Evolutionary conservation across 2,888 invertebrate genomes (phyloP).

Genomic region (Psylliodes chrysocephalus): DNA sequence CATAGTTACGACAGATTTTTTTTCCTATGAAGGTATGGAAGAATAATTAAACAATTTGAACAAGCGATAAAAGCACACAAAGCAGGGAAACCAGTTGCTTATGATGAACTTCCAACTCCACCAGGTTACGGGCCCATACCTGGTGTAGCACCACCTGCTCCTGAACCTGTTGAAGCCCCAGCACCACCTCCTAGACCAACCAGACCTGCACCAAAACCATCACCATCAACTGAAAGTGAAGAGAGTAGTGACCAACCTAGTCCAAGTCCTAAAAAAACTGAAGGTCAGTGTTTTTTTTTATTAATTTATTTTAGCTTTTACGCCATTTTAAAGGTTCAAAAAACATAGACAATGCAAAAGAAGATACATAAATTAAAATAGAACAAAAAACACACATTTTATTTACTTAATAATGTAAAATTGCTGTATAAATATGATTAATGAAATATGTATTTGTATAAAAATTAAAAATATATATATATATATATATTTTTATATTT

Average conservation of each 20-base stretch:
- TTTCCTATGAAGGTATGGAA: constrained; percentile 72
- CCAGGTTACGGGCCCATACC: constrained; percentile 82
- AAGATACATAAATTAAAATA: too few species aligned
- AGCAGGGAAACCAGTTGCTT: constrained; percentile 77
- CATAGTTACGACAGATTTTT: too few species aligned
- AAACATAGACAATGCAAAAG: too few species aligned
- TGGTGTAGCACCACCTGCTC: constrained; percentile 48
- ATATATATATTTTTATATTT: too few species aligned
- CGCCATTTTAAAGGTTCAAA: too few species aligned
- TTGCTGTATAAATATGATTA: too few species aligned
- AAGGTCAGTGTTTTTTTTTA: constrained; percentile 21
- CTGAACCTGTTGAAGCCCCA: constrained; percentile 45
- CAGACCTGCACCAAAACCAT: constrained; percentile 13
- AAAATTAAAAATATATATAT: too few species aligned
- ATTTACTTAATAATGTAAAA: too few species aligned
- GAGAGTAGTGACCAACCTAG: constrained; percentile 12
- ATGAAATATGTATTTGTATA: too few species aligned
- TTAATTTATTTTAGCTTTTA: too few species aligned
- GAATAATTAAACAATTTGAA: constrained; percentile 93
- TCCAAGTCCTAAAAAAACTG: constrained; percentile 4
- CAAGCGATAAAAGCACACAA: constrained; percentile 85
- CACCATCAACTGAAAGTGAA: background rate
- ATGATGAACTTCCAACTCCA: constrained; percentile 88
- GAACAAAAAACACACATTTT: too few species aligned
- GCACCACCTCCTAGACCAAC: constrained; percentile 46